These are phyloP conservation scores for Protosalanx chinensis DNA, from an alignment of 2,797 vertebrate genomes.

Conservation along the genomic window DNA sequence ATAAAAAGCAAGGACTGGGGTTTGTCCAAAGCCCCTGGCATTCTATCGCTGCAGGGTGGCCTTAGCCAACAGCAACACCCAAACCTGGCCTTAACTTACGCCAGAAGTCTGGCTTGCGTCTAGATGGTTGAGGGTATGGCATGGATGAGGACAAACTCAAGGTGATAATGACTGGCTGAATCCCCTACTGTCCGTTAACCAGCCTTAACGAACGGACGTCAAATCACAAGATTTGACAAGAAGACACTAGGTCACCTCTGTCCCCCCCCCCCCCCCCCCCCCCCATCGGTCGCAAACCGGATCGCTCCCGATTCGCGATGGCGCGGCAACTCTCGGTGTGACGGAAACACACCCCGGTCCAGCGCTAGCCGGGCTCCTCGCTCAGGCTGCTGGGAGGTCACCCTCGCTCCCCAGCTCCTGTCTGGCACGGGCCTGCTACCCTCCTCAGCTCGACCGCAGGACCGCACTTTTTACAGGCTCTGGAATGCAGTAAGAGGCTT, in stretches of 20 bases:
- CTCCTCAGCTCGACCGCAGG: conserved; percentile 40
- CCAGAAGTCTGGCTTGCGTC: background rate
- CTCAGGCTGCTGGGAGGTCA: background rate
- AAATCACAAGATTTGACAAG: too few relatives aligned
- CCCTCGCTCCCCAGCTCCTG: background rate
- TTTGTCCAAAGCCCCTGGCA: conserved; percentile 9
- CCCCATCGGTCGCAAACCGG: background rate
- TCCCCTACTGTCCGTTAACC: background rate
- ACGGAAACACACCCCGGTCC: conserved; percentile 40
- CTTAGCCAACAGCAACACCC: background rate
- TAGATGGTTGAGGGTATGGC: background rate
- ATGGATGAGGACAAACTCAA: conserved; percentile 14
- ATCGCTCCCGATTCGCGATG: conserved; percentile 25
- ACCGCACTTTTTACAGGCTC: conserved; percentile 46
- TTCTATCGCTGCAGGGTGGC: background rate
- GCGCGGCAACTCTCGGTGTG: conserved; percentile 37
- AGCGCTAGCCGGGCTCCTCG: conserved; percentile 8
- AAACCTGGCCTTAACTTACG: background rate
- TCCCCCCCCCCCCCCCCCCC: conserved; percentile 20
- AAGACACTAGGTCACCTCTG: conserved; percentile 24
- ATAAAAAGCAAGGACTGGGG: conserved; percentile 14
- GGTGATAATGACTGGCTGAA: background rate
- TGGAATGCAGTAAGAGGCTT: conserved; percentile 70
- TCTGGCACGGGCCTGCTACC: conserved; percentile 45
- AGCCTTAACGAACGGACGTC: conserved; percentile 32